Evolutionary conservation across 2,888 invertebrate genomes (phyloP).

Genomic region (Labia minor): DNA sequence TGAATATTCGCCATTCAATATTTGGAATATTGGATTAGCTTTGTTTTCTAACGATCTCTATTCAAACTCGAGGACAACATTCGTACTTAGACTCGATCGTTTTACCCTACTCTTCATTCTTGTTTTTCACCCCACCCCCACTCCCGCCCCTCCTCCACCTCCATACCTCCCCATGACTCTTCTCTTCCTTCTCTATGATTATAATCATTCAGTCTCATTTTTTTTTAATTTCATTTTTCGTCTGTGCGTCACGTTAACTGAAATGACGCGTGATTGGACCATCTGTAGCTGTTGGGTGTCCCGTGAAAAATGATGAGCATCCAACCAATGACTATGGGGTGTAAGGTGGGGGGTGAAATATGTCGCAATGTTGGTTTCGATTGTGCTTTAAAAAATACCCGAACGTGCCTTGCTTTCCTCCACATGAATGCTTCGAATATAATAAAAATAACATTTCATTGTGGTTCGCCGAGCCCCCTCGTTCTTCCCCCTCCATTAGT

Average conservation of each 20-base stretch:
- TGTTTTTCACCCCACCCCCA: no score
- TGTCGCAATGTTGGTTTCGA: conserved; percentile 5
- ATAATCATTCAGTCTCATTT: background rate
- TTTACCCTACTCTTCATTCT: no score
- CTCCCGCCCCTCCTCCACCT: no score
- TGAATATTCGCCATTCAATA: no score
- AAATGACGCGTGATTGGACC: background rate
- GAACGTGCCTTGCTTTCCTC: background rate
- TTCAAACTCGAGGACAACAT: no score
- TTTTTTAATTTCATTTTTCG: background rate
- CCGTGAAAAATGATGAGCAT: background rate
- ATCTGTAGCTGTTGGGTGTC: background rate
- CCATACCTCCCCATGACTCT: background rate
- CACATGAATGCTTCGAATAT: background rate
- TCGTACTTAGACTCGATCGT: no score
- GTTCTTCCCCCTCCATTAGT: no score
- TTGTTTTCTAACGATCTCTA: no score
- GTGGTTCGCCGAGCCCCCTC: no score
- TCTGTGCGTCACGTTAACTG: background rate
- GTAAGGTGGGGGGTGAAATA: background rate
- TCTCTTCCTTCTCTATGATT: background rate
- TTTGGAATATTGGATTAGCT: no score
- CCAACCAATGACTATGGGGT: background rate
- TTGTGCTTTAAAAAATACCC: background rate
- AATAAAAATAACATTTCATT: background rate